Conservation (phyloP, 2,113 vertebrate species). For the Pseudois nayaur region DNA sequence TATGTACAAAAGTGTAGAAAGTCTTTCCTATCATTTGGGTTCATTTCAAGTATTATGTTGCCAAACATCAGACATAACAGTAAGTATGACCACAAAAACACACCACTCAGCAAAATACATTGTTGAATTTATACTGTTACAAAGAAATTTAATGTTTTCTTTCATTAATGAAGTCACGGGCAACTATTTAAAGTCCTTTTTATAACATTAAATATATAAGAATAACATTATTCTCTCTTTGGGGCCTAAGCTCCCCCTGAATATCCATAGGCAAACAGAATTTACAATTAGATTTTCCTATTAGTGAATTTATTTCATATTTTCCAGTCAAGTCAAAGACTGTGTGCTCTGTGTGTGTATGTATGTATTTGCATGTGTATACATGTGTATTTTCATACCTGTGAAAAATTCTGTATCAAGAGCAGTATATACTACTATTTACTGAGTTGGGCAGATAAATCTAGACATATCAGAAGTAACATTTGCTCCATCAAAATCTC, state of each 20-base stretch:
- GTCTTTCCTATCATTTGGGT: not conserved
- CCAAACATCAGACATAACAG: not conserved
- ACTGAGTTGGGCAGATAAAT: not conserved
- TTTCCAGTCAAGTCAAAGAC: not conserved
- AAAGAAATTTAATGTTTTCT: not conserved
- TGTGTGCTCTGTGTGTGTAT: not conserved
- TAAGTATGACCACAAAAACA: not conserved
- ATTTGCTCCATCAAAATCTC: not conserved
- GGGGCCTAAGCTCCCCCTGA: not conserved
- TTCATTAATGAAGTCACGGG: not conserved
- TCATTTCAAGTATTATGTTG: not conserved
- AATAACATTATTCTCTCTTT: not conserved
- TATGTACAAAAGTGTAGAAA: not conserved
- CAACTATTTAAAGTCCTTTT: not conserved
- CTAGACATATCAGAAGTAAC: not conserved
- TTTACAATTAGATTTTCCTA: not conserved
- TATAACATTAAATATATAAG: not conserved
- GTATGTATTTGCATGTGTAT: not conserved
- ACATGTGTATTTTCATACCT: not conserved
- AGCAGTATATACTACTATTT: not conserved
- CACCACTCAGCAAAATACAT: not conserved
- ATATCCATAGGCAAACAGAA: not conserved
- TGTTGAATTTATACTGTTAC: not conserved
- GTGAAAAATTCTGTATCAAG: not conserved
- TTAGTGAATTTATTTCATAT: not conserved